These are phyloP conservation scores for Tholera decimalis DNA, from an alignment of 2,888 invertebrate species.

Conservation along the genomic window DNA sequence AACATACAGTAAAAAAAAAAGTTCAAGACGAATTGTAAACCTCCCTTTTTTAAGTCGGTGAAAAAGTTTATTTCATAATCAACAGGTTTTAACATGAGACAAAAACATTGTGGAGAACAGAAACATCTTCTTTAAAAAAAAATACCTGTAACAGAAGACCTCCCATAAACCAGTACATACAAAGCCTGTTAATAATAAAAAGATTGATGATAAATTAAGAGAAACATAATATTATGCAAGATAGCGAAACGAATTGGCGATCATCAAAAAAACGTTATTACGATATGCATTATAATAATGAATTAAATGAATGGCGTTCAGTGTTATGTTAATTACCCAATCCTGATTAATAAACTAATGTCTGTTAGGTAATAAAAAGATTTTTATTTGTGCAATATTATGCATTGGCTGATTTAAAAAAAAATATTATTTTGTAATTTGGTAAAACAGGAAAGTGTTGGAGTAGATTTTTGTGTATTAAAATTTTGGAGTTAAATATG, in stretches of 20 bases:
- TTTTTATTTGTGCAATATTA: constrained; percentile 1
- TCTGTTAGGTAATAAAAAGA: constrained; percentile 3
- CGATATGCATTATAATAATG: neutral
- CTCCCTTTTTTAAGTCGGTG: too few species aligned
- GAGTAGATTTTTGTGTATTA: neutral
- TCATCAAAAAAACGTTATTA: neutral
- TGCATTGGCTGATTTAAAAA: neutral
- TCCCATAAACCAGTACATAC: too few species aligned
- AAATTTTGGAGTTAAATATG: neutral
- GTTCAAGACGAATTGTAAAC: too few species aligned
- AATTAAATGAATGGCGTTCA: neutral
- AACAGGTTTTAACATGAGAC: too few species aligned
- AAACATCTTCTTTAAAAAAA: too few species aligned
- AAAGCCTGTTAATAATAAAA: too few species aligned
- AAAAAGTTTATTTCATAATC: too few species aligned
- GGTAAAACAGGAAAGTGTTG: neutral
- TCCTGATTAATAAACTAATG: constrained; percentile 11
- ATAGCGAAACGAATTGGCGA: neutral
- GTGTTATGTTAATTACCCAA: constrained; percentile 1
- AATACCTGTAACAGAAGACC: too few species aligned
- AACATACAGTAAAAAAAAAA: too few species aligned
- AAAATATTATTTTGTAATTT: neutral
- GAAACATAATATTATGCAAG: constrained; percentile 21
- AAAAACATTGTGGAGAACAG: too few species aligned
- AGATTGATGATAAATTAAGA: too few species aligned